A percentile compares a stretch with the other conserved stretches of the same genome.
Evolutionary conservation across 37 sponge, comb jelly and placozoan genomes (phyloP).

Genomic region (Mnemiopsis leidyi): DNA sequence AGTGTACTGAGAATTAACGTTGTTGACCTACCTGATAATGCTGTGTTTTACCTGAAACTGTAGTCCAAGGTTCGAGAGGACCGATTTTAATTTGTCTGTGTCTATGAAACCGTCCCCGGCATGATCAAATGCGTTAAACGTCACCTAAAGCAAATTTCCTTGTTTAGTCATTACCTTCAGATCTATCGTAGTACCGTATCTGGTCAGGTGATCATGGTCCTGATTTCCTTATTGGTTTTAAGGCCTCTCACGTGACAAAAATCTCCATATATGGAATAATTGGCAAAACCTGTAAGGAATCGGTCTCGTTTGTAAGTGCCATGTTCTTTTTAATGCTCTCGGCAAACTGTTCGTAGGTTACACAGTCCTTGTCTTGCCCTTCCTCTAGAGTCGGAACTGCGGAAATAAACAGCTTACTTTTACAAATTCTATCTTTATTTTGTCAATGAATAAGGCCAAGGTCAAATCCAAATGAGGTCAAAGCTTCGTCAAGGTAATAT

Average conservation of each 20-base stretch:
- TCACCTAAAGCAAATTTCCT: neutral
- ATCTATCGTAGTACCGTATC: too few species aligned
- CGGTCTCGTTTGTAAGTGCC: slow-evolving; percentile 33
- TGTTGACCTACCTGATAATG: too few species aligned
- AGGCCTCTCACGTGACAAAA: neutral
- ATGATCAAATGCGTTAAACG: slow-evolving; percentile 63
- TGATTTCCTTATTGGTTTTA: too few species aligned
- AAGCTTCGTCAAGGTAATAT: too few species aligned
- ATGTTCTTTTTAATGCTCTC: slow-evolving; percentile 36
- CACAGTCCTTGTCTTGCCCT: slow-evolving; percentile 41
- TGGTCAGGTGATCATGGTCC: too few species aligned
- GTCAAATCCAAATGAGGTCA: too few species aligned
- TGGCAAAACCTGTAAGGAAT: slow-evolving; percentile 1
- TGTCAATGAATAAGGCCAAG: too few species aligned
- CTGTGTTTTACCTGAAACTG: slow-evolving; percentile 22
- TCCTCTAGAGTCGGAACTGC: neutral
- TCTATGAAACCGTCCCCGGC: slow-evolving; percentile 21
- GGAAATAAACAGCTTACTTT: too few species aligned
- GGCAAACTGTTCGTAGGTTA: slow-evolving; percentile 57
- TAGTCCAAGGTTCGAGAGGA: slow-evolving; percentile 48
- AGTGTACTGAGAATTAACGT: too few species aligned
- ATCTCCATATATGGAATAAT: neutral
- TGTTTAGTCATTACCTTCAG: too few species aligned
- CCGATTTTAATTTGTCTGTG: neutral
- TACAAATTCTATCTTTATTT: too few species aligned